Conservation (phyloP, 2,797 vertebrate species). For the Avahi laniger region DNA sequence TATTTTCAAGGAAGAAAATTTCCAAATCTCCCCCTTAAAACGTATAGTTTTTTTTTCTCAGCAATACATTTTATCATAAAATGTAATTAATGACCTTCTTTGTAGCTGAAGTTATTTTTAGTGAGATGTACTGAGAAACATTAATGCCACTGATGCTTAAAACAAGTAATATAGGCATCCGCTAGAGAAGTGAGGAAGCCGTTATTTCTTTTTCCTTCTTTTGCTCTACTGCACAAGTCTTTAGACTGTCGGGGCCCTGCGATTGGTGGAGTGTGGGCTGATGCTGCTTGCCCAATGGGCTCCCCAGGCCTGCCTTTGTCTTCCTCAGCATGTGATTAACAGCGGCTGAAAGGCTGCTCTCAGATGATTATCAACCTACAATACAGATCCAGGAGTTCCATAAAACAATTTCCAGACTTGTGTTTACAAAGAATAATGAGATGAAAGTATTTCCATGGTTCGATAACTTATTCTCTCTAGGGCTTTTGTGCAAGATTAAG, state of each 20-base stretch:
- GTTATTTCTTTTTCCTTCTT: background rate
- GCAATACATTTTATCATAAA: constrained; percentile 15
- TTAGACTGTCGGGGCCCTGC: background rate
- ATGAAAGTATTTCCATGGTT: background rate
- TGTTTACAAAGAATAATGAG: constrained; percentile 17
- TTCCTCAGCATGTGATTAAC: background rate
- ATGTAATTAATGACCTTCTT: background rate
- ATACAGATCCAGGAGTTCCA: background rate
- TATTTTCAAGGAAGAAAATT: constrained; percentile 21
- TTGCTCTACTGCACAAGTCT: background rate
- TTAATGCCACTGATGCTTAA: background rate
- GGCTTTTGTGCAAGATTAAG: background rate
- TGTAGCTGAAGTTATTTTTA: background rate
- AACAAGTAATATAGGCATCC: background rate
- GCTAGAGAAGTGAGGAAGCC: background rate
- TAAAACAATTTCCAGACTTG: background rate
- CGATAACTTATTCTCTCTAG: background rate
- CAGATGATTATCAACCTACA: background rate
- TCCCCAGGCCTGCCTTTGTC: background rate
- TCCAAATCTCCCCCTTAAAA: background rate
- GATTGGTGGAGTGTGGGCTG: background rate
- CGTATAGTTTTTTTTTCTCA: background rate
- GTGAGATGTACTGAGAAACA: background rate
- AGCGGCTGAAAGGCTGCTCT: background rate
- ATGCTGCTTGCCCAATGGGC: background rate